Evolutionary conservation across 2,888 invertebrate species (phyloP).

Genomic region (Aphodius sticticus): DNA sequence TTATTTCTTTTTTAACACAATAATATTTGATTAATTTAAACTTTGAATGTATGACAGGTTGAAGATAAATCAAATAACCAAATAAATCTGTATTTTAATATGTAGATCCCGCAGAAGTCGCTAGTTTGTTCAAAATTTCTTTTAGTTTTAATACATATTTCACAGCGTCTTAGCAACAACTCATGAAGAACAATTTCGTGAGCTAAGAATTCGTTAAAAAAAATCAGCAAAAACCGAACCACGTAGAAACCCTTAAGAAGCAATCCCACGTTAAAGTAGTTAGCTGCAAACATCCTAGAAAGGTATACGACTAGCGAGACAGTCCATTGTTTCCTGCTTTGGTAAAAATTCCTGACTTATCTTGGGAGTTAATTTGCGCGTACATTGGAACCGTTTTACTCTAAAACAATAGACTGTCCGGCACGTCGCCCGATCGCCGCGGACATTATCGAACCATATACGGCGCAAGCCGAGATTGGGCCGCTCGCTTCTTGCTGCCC

Average conservation of each 20-base stretch:
- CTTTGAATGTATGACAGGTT: no score
- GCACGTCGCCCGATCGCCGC: slow-evolving; percentile 9
- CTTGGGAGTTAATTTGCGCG: slow-evolving; percentile 33
- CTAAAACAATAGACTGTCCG: slow-evolving; percentile 35
- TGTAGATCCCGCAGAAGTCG: no score
- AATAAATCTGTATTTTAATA: no score
- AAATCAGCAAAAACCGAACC: not conserved
- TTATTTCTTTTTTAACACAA: no score
- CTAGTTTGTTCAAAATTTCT: no score
- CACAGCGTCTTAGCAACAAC: no score
- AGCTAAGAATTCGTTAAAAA: not conserved
- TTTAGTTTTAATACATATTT: no score
- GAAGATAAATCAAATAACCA: no score
- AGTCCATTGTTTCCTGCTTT: slow-evolving; percentile 22
- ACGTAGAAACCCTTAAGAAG: not conserved
- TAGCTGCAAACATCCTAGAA: not conserved
- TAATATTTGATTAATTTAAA: no score
- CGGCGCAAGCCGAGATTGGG: slow-evolving; percentile 8
- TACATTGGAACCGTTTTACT: slow-evolving; percentile 33
- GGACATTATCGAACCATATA: slow-evolving; percentile 33
- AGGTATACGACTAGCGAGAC: not conserved
- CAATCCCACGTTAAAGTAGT: not conserved
- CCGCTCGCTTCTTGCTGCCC: slow-evolving; percentile 25
- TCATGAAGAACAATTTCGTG: not conserved
- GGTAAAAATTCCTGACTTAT: slow-evolving; percentile 33